Conservation (phyloP, 2,797 vertebrate species). For the Lepilemur septentrionalis region DNA sequence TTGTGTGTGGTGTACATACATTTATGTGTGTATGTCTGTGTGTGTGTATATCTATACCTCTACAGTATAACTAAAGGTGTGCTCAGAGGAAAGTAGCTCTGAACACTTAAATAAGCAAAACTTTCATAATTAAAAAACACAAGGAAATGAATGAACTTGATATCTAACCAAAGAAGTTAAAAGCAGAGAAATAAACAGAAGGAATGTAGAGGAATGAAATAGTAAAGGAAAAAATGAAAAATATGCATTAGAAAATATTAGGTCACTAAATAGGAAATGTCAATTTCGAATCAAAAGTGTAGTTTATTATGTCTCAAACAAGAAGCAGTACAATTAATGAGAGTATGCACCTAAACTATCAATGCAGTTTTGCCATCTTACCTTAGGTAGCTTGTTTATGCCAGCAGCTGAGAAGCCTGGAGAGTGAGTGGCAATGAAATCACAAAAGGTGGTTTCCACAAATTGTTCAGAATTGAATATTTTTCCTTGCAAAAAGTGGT, state of each 20-base stretch:
- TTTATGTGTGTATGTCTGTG: background rate
- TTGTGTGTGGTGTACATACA: background rate
- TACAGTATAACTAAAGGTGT: background rate
- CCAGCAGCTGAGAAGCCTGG: no score
- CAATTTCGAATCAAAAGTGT: no score
- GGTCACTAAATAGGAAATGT: no score
- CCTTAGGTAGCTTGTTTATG: no score
- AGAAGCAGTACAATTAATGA: no score
- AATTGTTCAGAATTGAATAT: no score
- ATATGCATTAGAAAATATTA: background rate
- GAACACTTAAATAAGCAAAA: background rate
- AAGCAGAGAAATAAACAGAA: background rate
- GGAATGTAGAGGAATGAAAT: background rate
- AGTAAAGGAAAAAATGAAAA: background rate
- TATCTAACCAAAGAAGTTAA: constrained; percentile 30
- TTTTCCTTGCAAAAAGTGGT: no score
- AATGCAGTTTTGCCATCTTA: no score
- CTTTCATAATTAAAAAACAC: background rate
- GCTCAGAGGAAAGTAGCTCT: background rate
- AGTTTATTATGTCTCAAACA: no score
- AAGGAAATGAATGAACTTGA: background rate
- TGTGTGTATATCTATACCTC: background rate
- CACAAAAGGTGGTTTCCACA: no score
- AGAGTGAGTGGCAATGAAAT: no score
- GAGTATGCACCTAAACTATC: no score